Conservation (phyloP, 2,113 vertebrate genomes). For the Nibea coibor region DNA sequence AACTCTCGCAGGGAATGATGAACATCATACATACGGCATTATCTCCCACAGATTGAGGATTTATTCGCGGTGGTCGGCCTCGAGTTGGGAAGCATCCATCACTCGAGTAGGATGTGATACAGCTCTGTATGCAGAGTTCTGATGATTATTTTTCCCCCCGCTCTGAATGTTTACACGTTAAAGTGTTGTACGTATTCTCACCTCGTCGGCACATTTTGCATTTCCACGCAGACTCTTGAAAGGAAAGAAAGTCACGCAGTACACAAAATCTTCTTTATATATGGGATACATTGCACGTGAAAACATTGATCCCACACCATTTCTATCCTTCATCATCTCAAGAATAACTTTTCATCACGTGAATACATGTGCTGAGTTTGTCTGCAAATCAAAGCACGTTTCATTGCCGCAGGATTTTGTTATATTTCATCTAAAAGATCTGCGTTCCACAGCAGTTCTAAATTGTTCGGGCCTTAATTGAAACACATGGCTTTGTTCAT, state of each 20-base stretch:
- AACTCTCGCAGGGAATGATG: background rate
- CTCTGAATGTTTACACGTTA: background rate
- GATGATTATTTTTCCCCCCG: background rate
- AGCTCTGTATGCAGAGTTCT: background rate
- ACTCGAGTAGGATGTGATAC: background rate
- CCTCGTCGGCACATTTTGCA: background rate
- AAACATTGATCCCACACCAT: background rate
- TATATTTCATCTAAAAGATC: background rate
- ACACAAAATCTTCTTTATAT: too few relatives aligned
- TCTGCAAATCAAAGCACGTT: background rate
- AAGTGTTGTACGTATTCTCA: background rate
- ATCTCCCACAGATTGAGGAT: conserved; percentile 14
- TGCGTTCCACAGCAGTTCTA: background rate
- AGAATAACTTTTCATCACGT: conserved; percentile 9
- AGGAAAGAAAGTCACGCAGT: background rate
- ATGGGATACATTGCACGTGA: background rate
- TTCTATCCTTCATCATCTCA: conserved; percentile 4
- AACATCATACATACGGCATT: background rate
- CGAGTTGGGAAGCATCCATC: background rate
- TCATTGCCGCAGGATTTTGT: background rate
- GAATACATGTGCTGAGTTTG: background rate
- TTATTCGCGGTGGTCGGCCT: background rate
- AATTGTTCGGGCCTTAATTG: too few relatives aligned
- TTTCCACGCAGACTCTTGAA: background rate
- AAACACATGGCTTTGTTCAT: background rate